Percentiles rank a stretch among this genome's conserved stretches.
These are phyloP conservation scores for Sebastes jordani DNA, from an alignment of 2,797 vertebrate species.

Conservation along the genomic window DNA sequence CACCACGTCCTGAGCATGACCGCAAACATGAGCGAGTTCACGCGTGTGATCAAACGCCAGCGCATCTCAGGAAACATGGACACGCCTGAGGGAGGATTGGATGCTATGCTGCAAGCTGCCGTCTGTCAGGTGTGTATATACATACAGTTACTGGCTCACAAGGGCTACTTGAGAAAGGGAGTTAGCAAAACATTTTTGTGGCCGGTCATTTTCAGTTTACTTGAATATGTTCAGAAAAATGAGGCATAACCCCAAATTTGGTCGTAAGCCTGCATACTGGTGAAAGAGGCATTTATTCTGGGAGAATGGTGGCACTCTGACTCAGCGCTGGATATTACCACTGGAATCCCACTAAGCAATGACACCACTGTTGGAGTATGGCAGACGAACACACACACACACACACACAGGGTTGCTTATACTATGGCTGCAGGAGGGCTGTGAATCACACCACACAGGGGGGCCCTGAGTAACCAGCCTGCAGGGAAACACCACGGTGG, in stretches of 20 bases:
- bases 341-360: conserved; percentile 57
- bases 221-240: neutral
- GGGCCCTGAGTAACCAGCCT: conserved; percentile 52
- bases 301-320: conserved; percentile 52
- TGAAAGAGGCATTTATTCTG: conserved; percentile 37
- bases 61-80: conserved; percentile 98
- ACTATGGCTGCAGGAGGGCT: conserved; percentile 48
- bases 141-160: neutral
- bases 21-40: conserved; percentile 93
- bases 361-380: conserved; percentile 50
- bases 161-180: neutral
- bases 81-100: conserved; percentile 95
- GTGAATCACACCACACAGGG: conserved; percentile 58
- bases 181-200: neutral
- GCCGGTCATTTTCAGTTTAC: neutral
- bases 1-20: conserved; percentile 94
- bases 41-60: conserved; percentile 90
- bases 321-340: conserved; percentile 39
- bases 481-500: conserved; percentile 56
- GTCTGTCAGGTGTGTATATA: conserved; percentile 90
- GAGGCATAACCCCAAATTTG: conserved; percentile 10
- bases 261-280: neutral
- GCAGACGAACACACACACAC: conserved; percentile 36
- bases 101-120: conserved; percentile 95
- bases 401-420: conserved; percentile 37